Conservation (phyloP, 2,113 vertebrate species). For the Litocranius walleri region DNA sequence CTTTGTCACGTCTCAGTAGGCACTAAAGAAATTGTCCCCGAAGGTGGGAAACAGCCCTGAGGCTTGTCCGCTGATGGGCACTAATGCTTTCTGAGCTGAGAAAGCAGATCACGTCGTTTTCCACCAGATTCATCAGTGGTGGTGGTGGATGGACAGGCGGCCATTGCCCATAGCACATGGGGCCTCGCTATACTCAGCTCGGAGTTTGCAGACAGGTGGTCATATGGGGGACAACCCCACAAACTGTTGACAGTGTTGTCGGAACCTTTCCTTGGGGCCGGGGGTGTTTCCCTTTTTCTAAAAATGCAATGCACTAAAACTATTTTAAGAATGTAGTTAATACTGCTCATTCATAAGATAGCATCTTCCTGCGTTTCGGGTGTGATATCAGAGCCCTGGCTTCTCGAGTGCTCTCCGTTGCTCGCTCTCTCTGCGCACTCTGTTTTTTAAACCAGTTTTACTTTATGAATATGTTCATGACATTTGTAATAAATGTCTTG, state of each 20-base stretch:
- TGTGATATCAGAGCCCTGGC: conserved; percentile 81
- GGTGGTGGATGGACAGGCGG: conserved; percentile 1
- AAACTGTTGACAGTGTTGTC: conserved; percentile 80
- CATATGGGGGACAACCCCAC: conserved; percentile 79
- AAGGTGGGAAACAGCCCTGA: conserved; percentile 46
- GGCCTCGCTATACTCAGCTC: conserved; percentile 69
- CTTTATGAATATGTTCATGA: conserved; percentile 83
- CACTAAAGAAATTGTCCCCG: conserved; percentile 51
- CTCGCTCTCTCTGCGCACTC: conserved; percentile 62
- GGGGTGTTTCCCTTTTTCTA: conserved; percentile 80
- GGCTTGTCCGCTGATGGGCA: conserved; percentile 71
- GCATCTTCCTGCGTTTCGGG: conserved; percentile 84
- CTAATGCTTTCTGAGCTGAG: conserved; percentile 63
- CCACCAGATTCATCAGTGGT: conserved; percentile 55
- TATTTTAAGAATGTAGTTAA: conserved; percentile 92
- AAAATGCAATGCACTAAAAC: conserved; percentile 91
- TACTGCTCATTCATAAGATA: conserved; percentile 86
- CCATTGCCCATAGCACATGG: conserved; percentile 60
- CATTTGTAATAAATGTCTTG: conserved; percentile 89
- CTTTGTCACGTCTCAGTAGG: conserved; percentile 76
- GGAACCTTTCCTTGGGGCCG: conserved; percentile 76
- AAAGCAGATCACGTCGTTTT: conserved; percentile 52
- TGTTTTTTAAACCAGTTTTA: conserved; percentile 80
- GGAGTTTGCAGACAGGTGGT: conserved; percentile 78
- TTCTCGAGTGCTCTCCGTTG: conserved; percentile 64